Evolutionary conservation across 2,113 vertebrate genomes (phyloP), one percentile per base, ranked within the genome.

Genomic region (Burhinus bistriatus): DNA sequence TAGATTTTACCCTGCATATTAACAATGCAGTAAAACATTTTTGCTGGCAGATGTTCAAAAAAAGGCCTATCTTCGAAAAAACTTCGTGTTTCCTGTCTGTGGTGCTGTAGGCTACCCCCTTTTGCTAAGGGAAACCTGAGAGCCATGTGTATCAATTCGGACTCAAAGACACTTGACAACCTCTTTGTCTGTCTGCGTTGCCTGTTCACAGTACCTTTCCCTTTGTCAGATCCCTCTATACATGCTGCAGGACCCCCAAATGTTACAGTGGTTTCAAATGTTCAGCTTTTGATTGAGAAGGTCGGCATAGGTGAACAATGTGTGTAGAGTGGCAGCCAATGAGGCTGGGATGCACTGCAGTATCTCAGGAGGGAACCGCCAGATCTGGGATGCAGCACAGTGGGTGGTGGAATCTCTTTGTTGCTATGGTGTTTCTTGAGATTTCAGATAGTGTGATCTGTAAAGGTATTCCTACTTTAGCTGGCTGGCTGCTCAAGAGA

Each of bases 311-410:
- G 21, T 72, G 45, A 73, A 49, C 2, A 9, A 71, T 5, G 14
- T 7, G 7, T 69, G 34, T 1, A 58, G 52, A 44, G 22, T 23
- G 44, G 70, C 34, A 68, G 65, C 32, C 52, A 42, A 0, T 0
- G 0, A 36, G 57, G 29, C 47, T 82, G 57, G 30, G 38, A 34
- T 32, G 12, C 47, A 38, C 57, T 44, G n/a, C 57, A 20, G 22
- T 17, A 22, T 55, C 42, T 72, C 5, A 0, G 70, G 40, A 72
- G 70, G 44, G 40, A 71, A 30, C 19, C 69, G 34, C 26, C 4
- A 1, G 18, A 29, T 42, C 72, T 32, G 16, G 27, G 55, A 20
- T 85, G 52, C 51, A 64, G 65, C 30, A 58, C 29, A 52, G 34
- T 17, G 26, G 17, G 27, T 15, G 29, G 25, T 25, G 27, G 27